phyloP scores from a whole-genome alignment of 2,113 vertebrate genomes.

The Hipposideros armiger region DNA sequence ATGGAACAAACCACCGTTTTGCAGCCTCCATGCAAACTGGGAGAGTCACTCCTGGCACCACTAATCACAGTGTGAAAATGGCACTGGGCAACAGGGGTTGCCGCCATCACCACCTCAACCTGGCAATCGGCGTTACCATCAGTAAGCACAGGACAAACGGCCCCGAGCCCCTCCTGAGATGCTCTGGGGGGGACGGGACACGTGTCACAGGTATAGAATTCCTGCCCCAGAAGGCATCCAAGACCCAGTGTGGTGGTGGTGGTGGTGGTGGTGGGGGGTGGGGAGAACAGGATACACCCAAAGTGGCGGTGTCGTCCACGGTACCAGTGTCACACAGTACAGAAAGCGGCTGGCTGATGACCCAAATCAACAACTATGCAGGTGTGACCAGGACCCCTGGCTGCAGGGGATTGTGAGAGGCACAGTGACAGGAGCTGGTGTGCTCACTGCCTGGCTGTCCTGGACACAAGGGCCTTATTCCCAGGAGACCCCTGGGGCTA shows the following conservation, averaged over 20 bases:
- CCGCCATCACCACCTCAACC: rapidly evolving
- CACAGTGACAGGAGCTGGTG: no score
- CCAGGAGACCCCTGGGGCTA: background rate
- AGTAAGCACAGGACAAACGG: rapidly evolving
- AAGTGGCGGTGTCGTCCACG: background rate
- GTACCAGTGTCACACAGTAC: background rate
- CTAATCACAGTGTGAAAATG: rapidly evolving
- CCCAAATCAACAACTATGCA: background rate
- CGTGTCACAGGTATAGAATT: no score
- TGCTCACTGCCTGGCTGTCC: background rate
- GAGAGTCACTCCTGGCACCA: no score
- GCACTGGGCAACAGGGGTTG: rapidly evolving
- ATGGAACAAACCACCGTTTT: rapidly evolving
- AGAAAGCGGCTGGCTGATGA: background rate
- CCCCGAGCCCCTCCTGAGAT: rapidly evolving
- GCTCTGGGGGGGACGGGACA: background rate
- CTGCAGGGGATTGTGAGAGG: background rate
- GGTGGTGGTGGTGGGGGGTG: no score
- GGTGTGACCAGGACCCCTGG: background rate
- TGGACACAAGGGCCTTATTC: rapidly evolving
- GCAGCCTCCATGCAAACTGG: background rate
- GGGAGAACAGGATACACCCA: background rate
- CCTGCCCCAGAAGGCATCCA: background rate
- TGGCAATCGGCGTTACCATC: rapidly evolving
- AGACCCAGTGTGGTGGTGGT: background rate